Evolutionary conservation across 2,113 vertebrate species (phyloP).

Genomic region (Hylia prasina): DNA sequence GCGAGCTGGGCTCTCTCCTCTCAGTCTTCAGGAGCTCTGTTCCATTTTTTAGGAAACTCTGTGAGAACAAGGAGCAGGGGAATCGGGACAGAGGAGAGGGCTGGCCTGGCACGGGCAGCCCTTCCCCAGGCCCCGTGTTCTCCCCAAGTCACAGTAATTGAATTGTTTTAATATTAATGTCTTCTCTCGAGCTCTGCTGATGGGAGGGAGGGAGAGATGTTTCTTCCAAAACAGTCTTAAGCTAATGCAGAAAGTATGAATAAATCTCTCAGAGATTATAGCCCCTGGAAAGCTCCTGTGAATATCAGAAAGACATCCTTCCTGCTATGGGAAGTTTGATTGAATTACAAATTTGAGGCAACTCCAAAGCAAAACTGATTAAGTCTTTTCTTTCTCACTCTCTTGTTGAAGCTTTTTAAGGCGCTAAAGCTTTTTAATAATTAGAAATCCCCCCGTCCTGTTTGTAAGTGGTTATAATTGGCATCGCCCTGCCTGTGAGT

Average conservation of each 20-base stretch:
- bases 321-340: constrained; percentile 42
- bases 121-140: background rate
- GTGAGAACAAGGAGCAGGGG: background rate
- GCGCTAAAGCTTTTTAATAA: constrained; percentile 9
- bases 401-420: constrained; percentile 16
- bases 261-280: constrained; percentile 64
- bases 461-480: background rate
- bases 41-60: background rate
- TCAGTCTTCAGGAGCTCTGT: background rate
- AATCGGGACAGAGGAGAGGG: background rate
- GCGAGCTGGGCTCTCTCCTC: background rate
- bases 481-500: background rate
- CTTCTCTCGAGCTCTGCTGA: constrained; percentile 29
- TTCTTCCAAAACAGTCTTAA: constrained; percentile 54
- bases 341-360: constrained; percentile 65
- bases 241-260: constrained; percentile 61
- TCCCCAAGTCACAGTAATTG: constrained; percentile 3
- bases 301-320: constrained; percentile 49
- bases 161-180: constrained; percentile 57
- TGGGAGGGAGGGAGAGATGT: background rate
- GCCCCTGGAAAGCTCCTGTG: constrained; percentile 56
- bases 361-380: constrained; percentile 60
- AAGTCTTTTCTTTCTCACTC: constrained; percentile 43
- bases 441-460: background rate
- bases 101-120: background rate